Evolutionary conservation across 2,888 invertebrate species (phyloP), one percentile per base, ranked within the genome.

Genomic region (Andrena marginata): DNA sequence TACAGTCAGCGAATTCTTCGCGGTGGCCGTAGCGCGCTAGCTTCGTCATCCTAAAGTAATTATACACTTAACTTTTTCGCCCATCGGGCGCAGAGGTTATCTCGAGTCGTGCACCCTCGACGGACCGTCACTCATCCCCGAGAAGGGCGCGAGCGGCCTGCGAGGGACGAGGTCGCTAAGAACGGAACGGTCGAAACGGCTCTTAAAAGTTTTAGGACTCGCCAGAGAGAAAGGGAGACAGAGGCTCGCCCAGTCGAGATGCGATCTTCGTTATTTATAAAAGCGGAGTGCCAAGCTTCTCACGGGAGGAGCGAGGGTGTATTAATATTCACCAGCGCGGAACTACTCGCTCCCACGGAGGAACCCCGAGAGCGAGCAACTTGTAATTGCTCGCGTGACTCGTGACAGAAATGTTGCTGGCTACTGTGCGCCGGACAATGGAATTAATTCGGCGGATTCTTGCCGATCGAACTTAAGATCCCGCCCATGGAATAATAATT

Each of bases 21-120:
- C 31, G 67, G 59, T 16, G 29, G 29, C 35, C 74, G 71, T 72
- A 85, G 72, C 81, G 75, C 42, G 77, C 78, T 79, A 87, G 91
- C 91, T 89, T 90, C 89, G 91, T 93, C 92, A 93, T 92, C 89
- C 90, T 87, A 86, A 81, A 88, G 90, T 92, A 92, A 93, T 93
- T 92, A 92, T 89, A 90, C 91, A 91, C 88, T 92, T 92, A 92
- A 92, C 89, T 92, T 92, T 90, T 90, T 90, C 85, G 85, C 89
- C 91, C 90, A 84, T 84, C 86, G 79, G 84, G 89, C 85, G 80
- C 85, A 76, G 80, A 87, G 89, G 91, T 91, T 91, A 91, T 91
- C 91, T 89, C 85, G 84, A 80, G 81, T 79, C 85, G 85, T 85
- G 84, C 87, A 85, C 85, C 89, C 87, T 73, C 82, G 77, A 75